phyloP scores from a whole-genome alignment of 2,113 vertebrate genomes.

The Ariopsis seemanni region DNA sequence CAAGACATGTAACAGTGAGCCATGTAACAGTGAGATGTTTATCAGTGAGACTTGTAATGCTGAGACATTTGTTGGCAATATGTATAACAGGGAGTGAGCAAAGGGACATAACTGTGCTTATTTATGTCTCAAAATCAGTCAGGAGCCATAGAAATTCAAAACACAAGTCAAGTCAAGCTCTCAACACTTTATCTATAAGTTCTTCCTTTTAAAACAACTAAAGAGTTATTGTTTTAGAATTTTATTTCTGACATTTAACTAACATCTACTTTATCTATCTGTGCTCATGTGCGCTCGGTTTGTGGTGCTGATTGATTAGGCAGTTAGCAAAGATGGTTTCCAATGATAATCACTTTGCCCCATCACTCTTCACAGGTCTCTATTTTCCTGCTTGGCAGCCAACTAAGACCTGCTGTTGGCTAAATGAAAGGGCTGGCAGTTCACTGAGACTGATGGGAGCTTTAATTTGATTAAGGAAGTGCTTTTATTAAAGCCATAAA shows the following conservation, averaged over 20 bases:
- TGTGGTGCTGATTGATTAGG: background rate
- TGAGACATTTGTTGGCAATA: too few species aligned
- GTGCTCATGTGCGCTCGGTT: background rate
- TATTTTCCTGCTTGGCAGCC: constrained; percentile 1
- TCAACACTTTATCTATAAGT: background rate
- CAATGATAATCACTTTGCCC: background rate
- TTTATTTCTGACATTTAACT: background rate
- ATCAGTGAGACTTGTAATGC: too few species aligned
- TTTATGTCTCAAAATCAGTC: constrained; percentile 22
- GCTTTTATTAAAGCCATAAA: constrained; percentile 27
- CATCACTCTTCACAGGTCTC: background rate
- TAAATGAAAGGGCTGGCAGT: background rate
- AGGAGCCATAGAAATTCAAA: background rate
- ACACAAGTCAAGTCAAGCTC: background rate
- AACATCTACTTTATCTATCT: background rate
- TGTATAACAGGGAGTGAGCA: background rate
- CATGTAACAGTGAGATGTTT: too few species aligned
- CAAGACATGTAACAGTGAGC: too few species aligned
- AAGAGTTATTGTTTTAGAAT: background rate
- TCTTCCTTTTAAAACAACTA: background rate
- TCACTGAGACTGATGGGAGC: constrained; percentile 10
- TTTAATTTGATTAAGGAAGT: constrained; percentile 17
- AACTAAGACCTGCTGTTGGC: background rate
- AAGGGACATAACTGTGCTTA: constrained; percentile 8
- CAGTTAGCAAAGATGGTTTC: background rate